A percentile compares a stretch with the other conserved stretches of the same genome.
Conservation (phyloP, 1,140 invertebrate species). For the Pseudomyrmex flavicornis region DNA sequence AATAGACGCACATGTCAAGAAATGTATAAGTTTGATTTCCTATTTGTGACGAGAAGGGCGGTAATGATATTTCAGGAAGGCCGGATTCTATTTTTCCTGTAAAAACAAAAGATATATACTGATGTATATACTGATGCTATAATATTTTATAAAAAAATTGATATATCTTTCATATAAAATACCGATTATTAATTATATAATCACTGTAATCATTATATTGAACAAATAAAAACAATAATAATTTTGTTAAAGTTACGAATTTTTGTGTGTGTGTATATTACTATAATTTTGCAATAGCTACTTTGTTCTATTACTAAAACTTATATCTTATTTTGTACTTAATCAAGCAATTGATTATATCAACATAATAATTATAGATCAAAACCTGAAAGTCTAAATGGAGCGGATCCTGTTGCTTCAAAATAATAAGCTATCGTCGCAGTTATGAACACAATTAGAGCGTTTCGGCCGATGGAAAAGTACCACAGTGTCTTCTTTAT, state of each 20-base stretch:
- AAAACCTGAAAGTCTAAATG: slow-evolving; percentile 86
- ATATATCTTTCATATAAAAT: neutral
- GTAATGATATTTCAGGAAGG: slow-evolving; percentile 86
- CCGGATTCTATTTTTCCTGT: slow-evolving; percentile 87
- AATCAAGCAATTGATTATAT: neutral
- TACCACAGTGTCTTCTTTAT: slow-evolving; percentile 89
- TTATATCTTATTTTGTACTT: neutral
- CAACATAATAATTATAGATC: slow-evolving; percentile 2
- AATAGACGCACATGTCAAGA: slow-evolving; percentile 86
- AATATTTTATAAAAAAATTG: neutral
- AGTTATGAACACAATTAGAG: slow-evolving; percentile 89
- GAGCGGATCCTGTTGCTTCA: slow-evolving; percentile 74
- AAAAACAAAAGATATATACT: slow-evolving; percentile 50
- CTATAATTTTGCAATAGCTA: neutral
- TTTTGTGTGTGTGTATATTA: neutral
- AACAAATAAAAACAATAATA: too few species aligned
- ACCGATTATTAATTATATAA: too few species aligned
- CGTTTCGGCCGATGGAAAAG: slow-evolving; percentile 91
- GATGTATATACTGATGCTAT: neutral
- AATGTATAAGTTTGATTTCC: slow-evolving; percentile 87
- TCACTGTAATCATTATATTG: too few species aligned
- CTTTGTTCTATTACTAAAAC: neutral
- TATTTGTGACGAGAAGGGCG: slow-evolving; percentile 85
- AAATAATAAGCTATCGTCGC: slow-evolving; percentile 86
- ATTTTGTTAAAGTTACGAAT: too few species aligned